phyloP scores from a whole-genome alignment of 1,140 invertebrate genomes.

The Megalopta genalis region DNA sequence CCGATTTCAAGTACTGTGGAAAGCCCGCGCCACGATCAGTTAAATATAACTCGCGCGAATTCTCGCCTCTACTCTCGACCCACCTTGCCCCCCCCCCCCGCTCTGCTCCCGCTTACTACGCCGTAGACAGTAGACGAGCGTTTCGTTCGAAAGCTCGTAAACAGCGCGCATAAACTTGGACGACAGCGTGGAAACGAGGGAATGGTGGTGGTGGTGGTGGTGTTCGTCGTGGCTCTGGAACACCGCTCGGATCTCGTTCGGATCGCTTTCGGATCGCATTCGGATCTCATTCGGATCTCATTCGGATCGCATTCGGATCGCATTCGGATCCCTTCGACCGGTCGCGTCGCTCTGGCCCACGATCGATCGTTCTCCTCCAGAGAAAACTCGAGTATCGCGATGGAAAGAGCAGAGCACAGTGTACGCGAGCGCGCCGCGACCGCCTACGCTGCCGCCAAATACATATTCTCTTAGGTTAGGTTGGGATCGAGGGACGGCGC shows the following conservation, averaged over 20 bases:
- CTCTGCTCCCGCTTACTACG: background rate
- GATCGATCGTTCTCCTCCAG: background rate
- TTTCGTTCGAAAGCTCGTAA: background rate
- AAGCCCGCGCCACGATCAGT: conserved; percentile 15
- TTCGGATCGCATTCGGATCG: no score
- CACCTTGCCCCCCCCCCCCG: background rate
- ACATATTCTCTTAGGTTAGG: no score
- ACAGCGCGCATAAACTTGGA: conserved; percentile 6
- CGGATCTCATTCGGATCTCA: no score
- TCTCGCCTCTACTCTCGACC: conserved; percentile 10
- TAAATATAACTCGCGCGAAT: conserved; percentile 42
- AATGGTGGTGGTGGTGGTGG: background rate
- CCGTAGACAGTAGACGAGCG: background rate
- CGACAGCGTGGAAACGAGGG: conserved; percentile 5
- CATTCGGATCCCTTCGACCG: no score
- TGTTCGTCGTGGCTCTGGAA: background rate
- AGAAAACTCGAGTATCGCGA: background rate
- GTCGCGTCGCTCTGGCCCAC: background rate
- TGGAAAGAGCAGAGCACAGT: no score
- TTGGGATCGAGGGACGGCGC: no score
- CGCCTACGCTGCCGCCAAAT: no score
- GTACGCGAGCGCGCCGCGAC: no score
- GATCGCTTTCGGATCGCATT: background rate
- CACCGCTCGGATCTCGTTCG: background rate
- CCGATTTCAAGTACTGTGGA: conserved; percentile 12